Percentiles rank a stretch among this genome's conserved stretches.
These are phyloP conservation scores for Patiria pectinifera DNA, from an alignment of 53 echinoderm and acorn worm genomes.

Conservation along the genomic window DNA sequence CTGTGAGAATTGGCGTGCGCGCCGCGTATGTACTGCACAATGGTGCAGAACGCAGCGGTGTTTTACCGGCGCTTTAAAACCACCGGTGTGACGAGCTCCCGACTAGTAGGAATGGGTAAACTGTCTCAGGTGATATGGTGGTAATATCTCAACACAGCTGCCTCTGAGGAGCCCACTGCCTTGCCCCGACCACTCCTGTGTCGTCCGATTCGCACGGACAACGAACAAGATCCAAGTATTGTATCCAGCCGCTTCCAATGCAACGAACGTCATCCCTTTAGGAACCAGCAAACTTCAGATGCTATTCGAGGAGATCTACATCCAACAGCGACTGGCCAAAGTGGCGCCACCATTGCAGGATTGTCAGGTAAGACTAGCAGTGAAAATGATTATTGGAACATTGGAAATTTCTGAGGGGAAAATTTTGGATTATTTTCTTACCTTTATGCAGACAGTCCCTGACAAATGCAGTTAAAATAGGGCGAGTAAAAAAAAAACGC, in stretches of 20 bases:
- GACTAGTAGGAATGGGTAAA: not conserved
- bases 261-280: not conserved
- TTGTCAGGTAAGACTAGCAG: conserved; percentile 23
- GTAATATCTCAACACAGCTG: conserved; percentile 20
- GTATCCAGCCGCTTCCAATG: not conserved
- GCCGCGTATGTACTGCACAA: no score
- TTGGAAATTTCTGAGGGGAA: no score
- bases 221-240: conserved; percentile 14
- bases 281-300: conserved; percentile 16
- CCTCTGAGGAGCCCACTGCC: conserved; percentile 25
- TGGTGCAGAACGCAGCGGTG: no score
- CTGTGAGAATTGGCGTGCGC: no score
- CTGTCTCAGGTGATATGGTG: not conserved
- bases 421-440: no score
- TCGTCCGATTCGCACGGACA: not conserved
- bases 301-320: conserved; percentile 4
- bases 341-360: conserved; percentile 28
- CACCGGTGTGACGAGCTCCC: not conserved
- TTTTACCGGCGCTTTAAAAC: no score
- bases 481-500: no score
- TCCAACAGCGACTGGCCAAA: conserved; percentile 20
- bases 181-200: conserved; percentile 32
- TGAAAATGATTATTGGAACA: no score
- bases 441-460: no score
- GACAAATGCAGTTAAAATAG: no score